A percentile compares a stretch with the other conserved stretches of the same genome.
phyloP scores from a whole-genome alignment of 2,113 vertebrate species.

The Sapajus apella region DNA sequence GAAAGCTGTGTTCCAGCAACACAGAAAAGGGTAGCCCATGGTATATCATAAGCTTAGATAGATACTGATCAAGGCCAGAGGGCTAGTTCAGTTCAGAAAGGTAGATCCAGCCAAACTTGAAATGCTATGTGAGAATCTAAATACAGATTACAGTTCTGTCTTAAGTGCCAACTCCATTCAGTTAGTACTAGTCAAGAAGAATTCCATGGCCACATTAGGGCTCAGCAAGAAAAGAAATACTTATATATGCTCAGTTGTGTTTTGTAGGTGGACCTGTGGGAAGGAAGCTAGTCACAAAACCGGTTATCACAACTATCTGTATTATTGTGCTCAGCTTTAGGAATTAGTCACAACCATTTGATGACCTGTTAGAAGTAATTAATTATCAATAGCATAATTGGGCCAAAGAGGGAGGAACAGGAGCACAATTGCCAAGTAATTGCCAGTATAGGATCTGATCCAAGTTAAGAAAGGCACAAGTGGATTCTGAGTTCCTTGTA shows the following conservation, averaged over 20 bases:
- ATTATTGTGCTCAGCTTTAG: background rate
- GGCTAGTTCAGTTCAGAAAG: background rate
- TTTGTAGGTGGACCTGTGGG: background rate
- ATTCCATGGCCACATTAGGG: background rate
- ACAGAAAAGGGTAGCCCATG: background rate
- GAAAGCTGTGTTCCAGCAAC: background rate
- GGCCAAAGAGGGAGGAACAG: background rate
- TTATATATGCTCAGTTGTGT: background rate
- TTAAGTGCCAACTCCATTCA: background rate
- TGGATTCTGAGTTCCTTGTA: background rate
- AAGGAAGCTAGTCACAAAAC: background rate
- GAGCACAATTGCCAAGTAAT: background rate
- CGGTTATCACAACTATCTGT: background rate
- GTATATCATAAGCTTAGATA: background rate
- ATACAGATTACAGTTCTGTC: background rate
- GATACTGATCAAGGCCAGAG: background rate
- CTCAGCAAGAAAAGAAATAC: background rate
- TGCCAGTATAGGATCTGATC: background rate
- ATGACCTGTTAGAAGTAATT: background rate
- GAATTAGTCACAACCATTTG: background rate
- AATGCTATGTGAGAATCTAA: background rate
- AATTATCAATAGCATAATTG: background rate
- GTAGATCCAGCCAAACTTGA: background rate
- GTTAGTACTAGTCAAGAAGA: background rate
- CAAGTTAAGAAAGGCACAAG: background rate